Evolutionary conservation across 2,888 invertebrate genomes (phyloP).

Genomic region (Spatulosminthurus flaviceps): DNA sequence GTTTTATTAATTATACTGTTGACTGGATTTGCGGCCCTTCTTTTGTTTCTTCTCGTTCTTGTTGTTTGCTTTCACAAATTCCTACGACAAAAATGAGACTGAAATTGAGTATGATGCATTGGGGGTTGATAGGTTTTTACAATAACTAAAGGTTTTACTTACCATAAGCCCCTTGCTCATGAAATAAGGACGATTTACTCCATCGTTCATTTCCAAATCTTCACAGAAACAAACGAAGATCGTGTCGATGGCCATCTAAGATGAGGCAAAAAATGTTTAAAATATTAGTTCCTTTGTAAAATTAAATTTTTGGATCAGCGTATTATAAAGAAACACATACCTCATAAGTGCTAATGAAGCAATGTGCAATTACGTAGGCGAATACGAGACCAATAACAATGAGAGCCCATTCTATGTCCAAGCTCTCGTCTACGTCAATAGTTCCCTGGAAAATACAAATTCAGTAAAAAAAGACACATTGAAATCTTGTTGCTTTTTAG

Average conservation of each 20-base stretch:
- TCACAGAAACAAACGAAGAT: conserved; percentile 77
- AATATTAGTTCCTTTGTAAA: conserved; percentile 68
- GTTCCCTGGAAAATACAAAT: too few species aligned
- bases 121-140: too few species aligned
- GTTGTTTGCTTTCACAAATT: conserved; percentile 1
- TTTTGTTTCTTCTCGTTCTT: conserved; percentile 6
- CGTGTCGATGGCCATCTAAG: conserved; percentile 75
- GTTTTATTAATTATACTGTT: too few species aligned
- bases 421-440: conserved; percentile 67
- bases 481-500: too few species aligned
- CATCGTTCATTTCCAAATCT: conserved; percentile 75
- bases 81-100: not conserved
- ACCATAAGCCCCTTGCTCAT: conserved; percentile 75
- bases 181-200: conserved; percentile 72
- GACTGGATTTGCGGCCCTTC: not conserved
- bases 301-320: not conserved
- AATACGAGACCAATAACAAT: conserved; percentile 73
- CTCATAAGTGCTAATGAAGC: conserved; percentile 79
- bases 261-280: conserved; percentile 6
- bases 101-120: too few species aligned
- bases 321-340: conserved; percentile 67
- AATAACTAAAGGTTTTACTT: conserved; percentile 26
- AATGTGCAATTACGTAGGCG: conserved; percentile 76
- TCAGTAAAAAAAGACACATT: too few species aligned
- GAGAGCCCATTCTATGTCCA: conserved; percentile 73